Evolutionary conservation across 2,797 vertebrate genomes (phyloP).

Genomic region (Fratercula arctica): DNA sequence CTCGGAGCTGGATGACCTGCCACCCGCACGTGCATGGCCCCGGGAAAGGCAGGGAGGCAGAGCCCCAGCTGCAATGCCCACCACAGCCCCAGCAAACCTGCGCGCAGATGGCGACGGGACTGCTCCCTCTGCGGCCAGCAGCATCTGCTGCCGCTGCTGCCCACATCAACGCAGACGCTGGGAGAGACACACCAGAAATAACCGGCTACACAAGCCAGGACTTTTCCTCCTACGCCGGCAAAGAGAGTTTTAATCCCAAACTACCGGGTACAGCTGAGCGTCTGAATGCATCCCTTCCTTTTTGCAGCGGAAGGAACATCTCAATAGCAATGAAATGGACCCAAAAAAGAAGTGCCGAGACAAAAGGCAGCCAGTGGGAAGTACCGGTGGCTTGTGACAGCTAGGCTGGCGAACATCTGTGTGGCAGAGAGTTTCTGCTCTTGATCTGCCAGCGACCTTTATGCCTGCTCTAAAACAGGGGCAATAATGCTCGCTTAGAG

Average conservation of each 20-base stretch:
- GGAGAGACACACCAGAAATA: conserved; percentile 26
- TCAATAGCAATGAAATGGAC: background rate
- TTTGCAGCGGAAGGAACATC: background rate
- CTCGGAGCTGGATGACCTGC: background rate
- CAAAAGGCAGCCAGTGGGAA: background rate
- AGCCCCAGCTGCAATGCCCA: background rate
- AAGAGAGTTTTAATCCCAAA: background rate
- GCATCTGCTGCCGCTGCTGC: conserved; percentile 7
- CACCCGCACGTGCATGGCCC: rapidly evolving
- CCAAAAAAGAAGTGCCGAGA: background rate
- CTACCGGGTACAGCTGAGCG: background rate
- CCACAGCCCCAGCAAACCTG: background rate
- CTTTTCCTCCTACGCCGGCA: background rate
- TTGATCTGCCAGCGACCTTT: background rate
- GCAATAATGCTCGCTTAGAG: conserved; percentile 1
- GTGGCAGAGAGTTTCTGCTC: background rate
- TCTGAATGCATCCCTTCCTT: background rate
- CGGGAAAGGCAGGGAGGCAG: background rate
- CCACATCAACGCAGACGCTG: background rate
- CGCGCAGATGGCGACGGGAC: background rate
- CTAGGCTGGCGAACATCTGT: background rate
- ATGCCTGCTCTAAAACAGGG: background rate
- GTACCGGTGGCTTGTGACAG: background rate
- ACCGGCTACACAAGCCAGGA: background rate
- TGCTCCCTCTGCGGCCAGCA: background rate